phyloP scores from a whole-genome alignment of 2,888 invertebrate genomes.

The Cylloceria caligata region DNA sequence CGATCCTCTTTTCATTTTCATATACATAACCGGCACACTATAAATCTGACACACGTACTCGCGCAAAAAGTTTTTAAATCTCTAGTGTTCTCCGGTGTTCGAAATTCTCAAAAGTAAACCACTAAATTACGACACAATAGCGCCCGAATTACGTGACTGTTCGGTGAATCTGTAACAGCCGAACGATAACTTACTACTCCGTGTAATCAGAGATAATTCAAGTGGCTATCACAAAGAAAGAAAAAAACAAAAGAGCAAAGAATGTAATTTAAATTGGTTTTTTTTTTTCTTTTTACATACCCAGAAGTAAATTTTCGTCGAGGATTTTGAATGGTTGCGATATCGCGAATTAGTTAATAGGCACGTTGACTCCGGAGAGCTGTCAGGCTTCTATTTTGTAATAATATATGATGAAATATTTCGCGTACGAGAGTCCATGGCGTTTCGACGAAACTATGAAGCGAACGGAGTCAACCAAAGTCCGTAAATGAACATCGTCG shows the following conservation, averaged over 20 bases:
- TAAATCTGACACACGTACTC: background rate
- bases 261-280: slow-evolving; percentile 11
- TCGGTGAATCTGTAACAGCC: background rate
- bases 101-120: slow-evolving; percentile 2
- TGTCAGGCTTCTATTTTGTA: background rate
- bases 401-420: background rate
- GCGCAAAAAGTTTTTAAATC: slow-evolving; percentile 2
- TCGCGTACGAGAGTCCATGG: background rate
- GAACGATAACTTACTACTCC: background rate
- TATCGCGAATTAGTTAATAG: slow-evolving; percentile 6
- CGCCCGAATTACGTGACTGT: background rate
- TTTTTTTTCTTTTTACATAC: slow-evolving; percentile 11
- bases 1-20: slow-evolving; percentile 15
- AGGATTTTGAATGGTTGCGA: background rate
- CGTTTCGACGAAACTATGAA: slow-evolving; percentile 1
- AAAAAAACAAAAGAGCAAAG: slow-evolving; percentile 30
- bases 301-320: background rate
- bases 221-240: background rate
- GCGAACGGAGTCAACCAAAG: slow-evolving; percentile 48
- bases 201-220: slow-evolving; percentile 12
- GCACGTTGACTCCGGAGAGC: background rate
- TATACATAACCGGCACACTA: slow-evolving; percentile 20
- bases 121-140: background rate
- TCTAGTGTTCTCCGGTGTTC: background rate
- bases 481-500: slow-evolving; percentile 72